A percentile compares a stretch with the other conserved stretches of the same genome.
Conservation (phyloP, 2,888 invertebrate genomes). For the Phalera bucephala region DNA sequence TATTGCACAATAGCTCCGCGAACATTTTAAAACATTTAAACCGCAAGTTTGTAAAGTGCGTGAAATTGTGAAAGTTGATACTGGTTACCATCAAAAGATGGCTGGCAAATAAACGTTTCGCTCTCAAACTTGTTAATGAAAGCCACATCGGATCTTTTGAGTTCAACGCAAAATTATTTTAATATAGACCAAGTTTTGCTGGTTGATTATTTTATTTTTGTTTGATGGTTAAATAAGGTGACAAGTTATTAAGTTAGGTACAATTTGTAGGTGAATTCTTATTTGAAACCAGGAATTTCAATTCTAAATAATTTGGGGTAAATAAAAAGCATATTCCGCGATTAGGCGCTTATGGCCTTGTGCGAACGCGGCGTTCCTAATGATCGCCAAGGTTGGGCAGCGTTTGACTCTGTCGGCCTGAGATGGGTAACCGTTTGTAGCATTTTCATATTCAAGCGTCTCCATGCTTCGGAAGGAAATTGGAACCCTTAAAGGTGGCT, state of each 20-base stretch:
- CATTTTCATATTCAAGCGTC: too few relatives aligned
- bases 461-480: too few relatives aligned
- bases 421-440: too few relatives aligned
- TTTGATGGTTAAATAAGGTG: slow-evolving; percentile 1
- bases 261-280: too few relatives aligned
- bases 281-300: too few relatives aligned
- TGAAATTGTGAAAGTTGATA: slow-evolving; percentile 42
- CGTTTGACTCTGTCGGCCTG: too few relatives aligned
- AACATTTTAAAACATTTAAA: slow-evolving; percentile 14
- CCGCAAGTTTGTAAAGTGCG: slow-evolving; percentile 20
- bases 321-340: too few relatives aligned
- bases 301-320: too few relatives aligned
- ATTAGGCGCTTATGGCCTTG: too few relatives aligned
- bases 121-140: slow-evolving; percentile 41
- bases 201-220: slow-evolving; percentile 1
- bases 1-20: not conserved
- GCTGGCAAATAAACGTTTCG: slow-evolving; percentile 39
- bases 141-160: slow-evolving; percentile 31
- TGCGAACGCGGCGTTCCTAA: too few relatives aligned
- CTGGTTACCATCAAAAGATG: slow-evolving; percentile 31
- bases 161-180: slow-evolving; percentile 22
- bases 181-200: slow-evolving; percentile 15
- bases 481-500: too few relatives aligned
- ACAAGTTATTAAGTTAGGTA: not conserved
- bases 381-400: too few relatives aligned